Conservation (phyloP, 2,113 vertebrate genomes). For the Delphinapterus leucas region DNA sequence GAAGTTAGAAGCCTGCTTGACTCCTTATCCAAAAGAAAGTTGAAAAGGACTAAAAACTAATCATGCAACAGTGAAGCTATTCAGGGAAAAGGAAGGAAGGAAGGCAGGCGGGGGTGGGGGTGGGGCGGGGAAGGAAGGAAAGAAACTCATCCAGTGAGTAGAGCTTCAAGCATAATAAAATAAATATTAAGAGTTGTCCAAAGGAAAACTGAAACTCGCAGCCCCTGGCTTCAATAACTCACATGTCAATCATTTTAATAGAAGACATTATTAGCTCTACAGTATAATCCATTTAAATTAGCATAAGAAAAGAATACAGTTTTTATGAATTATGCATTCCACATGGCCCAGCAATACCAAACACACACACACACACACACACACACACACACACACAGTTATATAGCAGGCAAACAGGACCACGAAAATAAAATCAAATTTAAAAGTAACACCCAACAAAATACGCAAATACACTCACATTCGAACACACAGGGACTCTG, state of each 20-base stretch:
- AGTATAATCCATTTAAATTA: not conserved
- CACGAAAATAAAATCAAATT: no score
- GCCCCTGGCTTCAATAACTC: no score
- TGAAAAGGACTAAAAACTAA: not conserved
- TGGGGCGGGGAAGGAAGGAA: not conserved
- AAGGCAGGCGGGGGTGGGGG: not conserved
- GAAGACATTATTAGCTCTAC: not conserved
- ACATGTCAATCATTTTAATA: not conserved
- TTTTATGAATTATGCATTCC: not conserved
- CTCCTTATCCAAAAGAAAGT: not conserved
- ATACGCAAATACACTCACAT: no score
- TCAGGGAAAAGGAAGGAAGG: not conserved
- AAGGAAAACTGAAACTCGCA: no score
- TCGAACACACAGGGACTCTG: no score
- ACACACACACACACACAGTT: no score
- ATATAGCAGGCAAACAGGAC: no score
- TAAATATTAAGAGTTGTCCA: no score
- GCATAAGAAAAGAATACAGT: not conserved
- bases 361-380: not conserved
- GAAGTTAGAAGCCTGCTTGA: not conserved
- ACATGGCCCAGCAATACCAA: not conserved
- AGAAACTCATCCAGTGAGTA: not conserved
- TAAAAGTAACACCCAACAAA: no score
- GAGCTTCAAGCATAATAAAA: not conserved
- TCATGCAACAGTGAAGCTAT: not conserved